A percentile compares a stretch with the other conserved stretches of the same genome.
phyloP scores from a whole-genome alignment of 2,797 vertebrate genomes.

The Propithecus perrieri region DNA sequence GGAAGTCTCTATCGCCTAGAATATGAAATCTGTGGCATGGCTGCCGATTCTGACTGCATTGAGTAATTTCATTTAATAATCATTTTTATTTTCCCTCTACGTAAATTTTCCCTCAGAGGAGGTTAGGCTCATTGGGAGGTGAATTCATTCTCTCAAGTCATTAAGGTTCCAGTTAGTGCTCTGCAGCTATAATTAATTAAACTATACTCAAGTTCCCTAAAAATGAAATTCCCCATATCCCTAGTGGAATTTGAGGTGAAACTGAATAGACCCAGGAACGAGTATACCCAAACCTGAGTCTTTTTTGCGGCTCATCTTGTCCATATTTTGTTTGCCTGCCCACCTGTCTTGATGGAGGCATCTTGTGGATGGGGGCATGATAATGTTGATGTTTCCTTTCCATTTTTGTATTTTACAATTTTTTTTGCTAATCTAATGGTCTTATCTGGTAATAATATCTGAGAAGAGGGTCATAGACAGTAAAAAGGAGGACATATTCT shows the following conservation, averaged over 20 bases:
- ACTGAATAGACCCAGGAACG: background rate
- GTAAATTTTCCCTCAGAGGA: constrained; percentile 66
- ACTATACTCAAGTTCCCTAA: constrained; percentile 61
- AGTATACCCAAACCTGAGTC: background rate
- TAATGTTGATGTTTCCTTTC: background rate
- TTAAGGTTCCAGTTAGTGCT: constrained; percentile 73
- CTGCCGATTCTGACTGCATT: constrained; percentile 29
- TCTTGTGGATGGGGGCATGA: background rate
- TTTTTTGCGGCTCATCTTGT: background rate
- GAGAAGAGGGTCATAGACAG: constrained; percentile 56
- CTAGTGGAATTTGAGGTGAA: constrained; percentile 34
- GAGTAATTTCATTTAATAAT: constrained; percentile 66
- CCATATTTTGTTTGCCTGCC: background rate
- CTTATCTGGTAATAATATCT: constrained; percentile 70
- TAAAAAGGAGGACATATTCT: constrained; percentile 76
- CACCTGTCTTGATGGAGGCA: background rate
- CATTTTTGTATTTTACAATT: background rate
- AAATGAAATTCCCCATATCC: constrained; percentile 54
- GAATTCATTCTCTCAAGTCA: constrained; percentile 70
- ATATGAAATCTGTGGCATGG: background rate
- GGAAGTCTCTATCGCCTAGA: background rate
- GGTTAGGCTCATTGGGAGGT: constrained; percentile 63
- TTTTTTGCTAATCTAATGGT: constrained; percentile 67
- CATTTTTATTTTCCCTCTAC: constrained; percentile 56
- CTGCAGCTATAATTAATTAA: constrained; percentile 72